These are phyloP conservation scores for Thunnus thynnus DNA, from an alignment of 2,113 vertebrate species.

Conservation along the genomic window DNA sequence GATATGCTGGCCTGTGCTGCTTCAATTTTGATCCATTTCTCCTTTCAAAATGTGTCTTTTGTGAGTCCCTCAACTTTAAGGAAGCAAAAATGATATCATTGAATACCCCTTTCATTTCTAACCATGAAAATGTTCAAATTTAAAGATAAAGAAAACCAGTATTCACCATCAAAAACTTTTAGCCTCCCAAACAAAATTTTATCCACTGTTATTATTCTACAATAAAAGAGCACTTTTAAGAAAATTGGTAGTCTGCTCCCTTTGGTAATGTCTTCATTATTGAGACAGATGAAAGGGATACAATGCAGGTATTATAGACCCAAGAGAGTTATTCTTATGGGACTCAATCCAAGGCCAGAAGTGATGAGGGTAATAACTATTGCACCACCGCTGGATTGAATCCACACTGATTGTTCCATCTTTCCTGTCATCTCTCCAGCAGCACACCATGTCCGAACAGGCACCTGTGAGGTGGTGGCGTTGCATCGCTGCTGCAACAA, in stretches of 20 bases:
- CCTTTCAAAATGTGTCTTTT: too few species aligned
- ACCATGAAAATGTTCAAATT: neutral
- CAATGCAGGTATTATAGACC: conserved; percentile 14
- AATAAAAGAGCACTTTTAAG: neutral
- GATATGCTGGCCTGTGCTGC: neutral
- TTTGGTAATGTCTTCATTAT: conserved; percentile 1
- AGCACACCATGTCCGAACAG: conserved; percentile 93
- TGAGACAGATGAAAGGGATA: conserved; percentile 32
- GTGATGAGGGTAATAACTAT: conserved; percentile 1
- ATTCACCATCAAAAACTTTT: neutral
- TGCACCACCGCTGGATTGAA: neutral
- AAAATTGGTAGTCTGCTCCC: conserved; percentile 27
- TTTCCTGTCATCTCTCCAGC: conserved; percentile 70
- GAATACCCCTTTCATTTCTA: neutral
- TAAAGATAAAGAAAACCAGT: conserved; percentile 6
- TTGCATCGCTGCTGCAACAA: conserved; percentile 99
- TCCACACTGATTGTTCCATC: conserved; percentile 10
- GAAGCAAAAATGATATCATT: neutral
- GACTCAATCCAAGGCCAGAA: conserved; percentile 35
- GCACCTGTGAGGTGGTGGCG: conserved; percentile 98
- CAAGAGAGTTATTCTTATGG: conserved; percentile 19
- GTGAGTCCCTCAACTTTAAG: too few species aligned
- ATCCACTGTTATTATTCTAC: neutral
- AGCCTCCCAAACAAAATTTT: neutral
- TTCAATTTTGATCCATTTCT: neutral